phyloP scores from a whole-genome alignment of 2,797 vertebrate genomes.

The Pteropus rufus region DNA sequence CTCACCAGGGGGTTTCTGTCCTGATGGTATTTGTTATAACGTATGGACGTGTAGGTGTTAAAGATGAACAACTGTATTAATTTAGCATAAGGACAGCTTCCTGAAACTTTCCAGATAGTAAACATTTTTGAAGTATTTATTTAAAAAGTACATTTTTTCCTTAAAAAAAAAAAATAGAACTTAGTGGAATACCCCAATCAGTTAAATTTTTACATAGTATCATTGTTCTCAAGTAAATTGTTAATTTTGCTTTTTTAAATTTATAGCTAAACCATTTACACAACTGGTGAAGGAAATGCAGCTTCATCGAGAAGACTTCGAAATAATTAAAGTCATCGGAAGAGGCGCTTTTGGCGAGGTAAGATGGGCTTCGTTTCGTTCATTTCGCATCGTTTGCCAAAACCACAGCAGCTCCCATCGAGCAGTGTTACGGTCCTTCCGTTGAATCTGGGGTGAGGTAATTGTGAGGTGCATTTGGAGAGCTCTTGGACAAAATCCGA shows the following conservation, averaged over 20 bases:
- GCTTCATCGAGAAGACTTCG: constrained; percentile 93
- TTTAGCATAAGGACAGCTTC: not conserved
- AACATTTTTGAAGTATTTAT: not conserved
- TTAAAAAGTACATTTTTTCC: not conserved
- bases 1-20: not conserved
- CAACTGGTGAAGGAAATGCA: constrained; percentile 91
- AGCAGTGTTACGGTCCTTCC: not conserved
- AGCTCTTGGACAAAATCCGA: not conserved
- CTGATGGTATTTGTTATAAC: fast-evolving
- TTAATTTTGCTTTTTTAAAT: constrained; percentile 13
- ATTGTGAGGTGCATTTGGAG: not conserved
- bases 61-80: not conserved
- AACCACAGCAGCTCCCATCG: no score
- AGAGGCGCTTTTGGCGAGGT: constrained; percentile 97
- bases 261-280: constrained; percentile 91
- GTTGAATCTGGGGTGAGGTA: not conserved
- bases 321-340: constrained; percentile 96
- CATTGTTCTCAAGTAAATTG: not conserved
- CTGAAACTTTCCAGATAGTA: not conserved
- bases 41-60: not conserved
- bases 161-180: no score
- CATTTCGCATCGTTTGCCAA: fast-evolving
- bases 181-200: not conserved
- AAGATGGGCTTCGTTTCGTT: constrained; percentile 61
- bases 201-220: not conserved